Conservation (phyloP, 2,888 invertebrate genomes). For the Harpalus rufipes region DNA sequence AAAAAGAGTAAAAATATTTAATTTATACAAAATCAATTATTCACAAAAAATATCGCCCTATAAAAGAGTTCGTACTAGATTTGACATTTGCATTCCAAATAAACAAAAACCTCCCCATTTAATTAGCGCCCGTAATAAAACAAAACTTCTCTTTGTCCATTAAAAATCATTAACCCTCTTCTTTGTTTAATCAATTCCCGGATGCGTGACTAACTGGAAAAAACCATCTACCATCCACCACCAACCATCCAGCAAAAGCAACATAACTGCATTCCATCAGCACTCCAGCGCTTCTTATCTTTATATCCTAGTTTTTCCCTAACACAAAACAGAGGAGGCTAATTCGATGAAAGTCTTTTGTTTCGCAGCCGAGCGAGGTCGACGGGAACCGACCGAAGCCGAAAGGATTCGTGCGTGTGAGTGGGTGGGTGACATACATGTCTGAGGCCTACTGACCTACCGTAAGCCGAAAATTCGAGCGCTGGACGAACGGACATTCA, state of each 20-base stretch:
- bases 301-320: conserved; percentile 47
- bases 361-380: conserved; percentile 14
- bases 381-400: conserved; percentile 13
- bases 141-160: conserved; percentile 21
- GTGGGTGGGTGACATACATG: conserved; percentile 50
- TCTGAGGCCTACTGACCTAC: conserved; percentile 55
- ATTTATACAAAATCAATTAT: too few species aligned
- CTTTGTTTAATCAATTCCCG: conserved; percentile 52
- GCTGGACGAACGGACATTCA: conserved; percentile 8
- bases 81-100: conserved; percentile 11
- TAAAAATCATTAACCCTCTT: conserved; percentile 50
- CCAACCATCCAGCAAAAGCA: conserved; percentile 17
- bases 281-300: conserved; percentile 31
- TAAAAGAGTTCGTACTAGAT: not conserved
- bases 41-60: not conserved
- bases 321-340: conserved; percentile 32
- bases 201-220: conserved; percentile 47
- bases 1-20: too few species aligned
- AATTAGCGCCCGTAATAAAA: not conserved
- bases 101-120: conserved; percentile 5
- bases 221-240: conserved; percentile 14
- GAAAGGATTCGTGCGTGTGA: conserved; percentile 20
- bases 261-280: conserved; percentile 32
- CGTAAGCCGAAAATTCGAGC: conserved; percentile 38
- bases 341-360: conserved; percentile 52